A percentile compares a stretch with the other conserved stretches of the same genome.
phyloP scores from a whole-genome alignment of 2,888 invertebrate genomes.

The Antheraea assamensis region DNA sequence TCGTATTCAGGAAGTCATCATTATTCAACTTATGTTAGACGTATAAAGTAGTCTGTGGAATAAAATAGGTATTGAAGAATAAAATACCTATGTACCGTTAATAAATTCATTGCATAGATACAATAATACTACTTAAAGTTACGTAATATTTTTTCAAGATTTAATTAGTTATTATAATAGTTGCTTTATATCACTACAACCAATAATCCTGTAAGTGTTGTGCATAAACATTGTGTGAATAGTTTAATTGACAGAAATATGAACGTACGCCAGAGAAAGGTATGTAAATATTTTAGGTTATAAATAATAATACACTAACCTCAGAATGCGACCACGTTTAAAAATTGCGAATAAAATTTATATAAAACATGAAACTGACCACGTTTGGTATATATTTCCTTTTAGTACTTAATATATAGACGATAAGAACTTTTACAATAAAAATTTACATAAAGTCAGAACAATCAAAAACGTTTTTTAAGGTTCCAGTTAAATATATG shows the following conservation, averaged over 20 bases:
- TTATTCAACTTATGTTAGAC: neutral
- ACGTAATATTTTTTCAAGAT: neutral
- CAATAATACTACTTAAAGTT: neutral
- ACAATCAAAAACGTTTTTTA: neutral
- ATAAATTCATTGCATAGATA: neutral
- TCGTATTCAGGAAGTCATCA: neutral
- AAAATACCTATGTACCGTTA: neutral
- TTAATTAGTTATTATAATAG: neutral
- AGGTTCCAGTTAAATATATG: neutral
- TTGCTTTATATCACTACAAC: neutral
- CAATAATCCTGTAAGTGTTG: neutral
- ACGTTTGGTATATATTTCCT: neutral
- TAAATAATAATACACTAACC: neutral
- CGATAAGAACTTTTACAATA: neutral
- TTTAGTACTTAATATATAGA: neutral
- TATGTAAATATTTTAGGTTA: conserved; percentile 35
- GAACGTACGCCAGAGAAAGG: conserved; percentile 65
- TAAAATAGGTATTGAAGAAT: neutral
- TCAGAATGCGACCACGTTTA: neutral
- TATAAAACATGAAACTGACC: neutral
- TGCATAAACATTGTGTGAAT: neutral
- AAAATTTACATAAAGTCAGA: neutral
- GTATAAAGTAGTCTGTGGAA: conserved; percentile 1
- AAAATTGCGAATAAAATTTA: neutral
- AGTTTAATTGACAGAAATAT: conserved; percentile 37